Conservation (phyloP, 2,113 vertebrate genomes). For the Mirza zaza region DNA sequence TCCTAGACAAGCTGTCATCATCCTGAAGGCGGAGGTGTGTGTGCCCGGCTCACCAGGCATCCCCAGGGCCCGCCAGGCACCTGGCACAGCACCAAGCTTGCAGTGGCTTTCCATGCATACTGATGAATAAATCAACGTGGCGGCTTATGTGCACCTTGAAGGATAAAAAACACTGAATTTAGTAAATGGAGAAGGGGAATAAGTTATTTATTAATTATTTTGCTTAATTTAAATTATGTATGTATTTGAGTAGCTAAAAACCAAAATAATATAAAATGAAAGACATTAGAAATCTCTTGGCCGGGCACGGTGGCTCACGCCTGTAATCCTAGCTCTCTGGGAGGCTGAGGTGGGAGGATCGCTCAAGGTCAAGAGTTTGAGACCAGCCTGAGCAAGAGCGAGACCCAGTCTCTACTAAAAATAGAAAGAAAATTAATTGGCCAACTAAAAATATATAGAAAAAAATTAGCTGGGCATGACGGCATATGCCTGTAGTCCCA, state of each 20-base stretch:
- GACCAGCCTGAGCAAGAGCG: too few relatives aligned
- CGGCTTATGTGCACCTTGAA: neutral
- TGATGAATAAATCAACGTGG: neutral
- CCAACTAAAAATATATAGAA: too few relatives aligned
- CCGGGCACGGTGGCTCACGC: too few relatives aligned
- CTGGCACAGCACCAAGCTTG: neutral
- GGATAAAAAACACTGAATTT: neutral
- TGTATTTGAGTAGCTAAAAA: conserved; percentile 8
- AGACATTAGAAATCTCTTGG: neutral
- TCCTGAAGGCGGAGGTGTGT: neutral
- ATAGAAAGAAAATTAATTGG: too few relatives aligned
- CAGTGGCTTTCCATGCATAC: neutral
- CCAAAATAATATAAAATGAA: neutral
- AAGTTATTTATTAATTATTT: neutral
- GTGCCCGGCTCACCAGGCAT: neutral
- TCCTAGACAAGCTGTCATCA: neutral
- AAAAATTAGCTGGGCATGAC: too few relatives aligned
- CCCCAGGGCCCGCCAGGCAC: neutral
- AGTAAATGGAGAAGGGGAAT: neutral
- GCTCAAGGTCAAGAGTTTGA: too few relatives aligned
- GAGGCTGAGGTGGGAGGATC: too few relatives aligned
- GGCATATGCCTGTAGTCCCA: too few relatives aligned
- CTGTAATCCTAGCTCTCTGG: too few relatives aligned
- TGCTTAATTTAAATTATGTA: neutral
- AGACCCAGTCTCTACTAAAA: too few relatives aligned